Conservation (phyloP, 2,797 vertebrate genomes). For the Phalanger gymnotis region DNA sequence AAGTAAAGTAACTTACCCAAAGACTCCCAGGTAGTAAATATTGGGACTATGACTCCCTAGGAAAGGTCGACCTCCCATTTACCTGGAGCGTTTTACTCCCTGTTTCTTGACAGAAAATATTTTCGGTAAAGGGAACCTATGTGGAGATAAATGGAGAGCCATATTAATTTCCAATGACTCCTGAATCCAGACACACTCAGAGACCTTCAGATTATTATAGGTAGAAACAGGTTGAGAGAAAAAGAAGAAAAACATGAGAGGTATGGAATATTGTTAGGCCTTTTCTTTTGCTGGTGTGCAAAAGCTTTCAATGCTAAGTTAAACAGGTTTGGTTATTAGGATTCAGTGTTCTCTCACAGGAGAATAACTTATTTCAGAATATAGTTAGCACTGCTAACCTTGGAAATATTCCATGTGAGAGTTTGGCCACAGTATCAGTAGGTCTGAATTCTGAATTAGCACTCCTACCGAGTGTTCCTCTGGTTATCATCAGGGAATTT, state of each 20-base stretch:
- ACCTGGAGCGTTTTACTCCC: background rate
- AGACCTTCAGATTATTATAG: constrained; percentile 19
- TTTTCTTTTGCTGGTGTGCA: constrained; percentile 16
- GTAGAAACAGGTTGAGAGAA: constrained; percentile 20
- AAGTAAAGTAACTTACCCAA: background rate
- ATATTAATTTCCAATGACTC: constrained; percentile 10
- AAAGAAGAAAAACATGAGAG: constrained; percentile 30
- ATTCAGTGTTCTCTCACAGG: background rate
- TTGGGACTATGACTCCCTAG: background rate
- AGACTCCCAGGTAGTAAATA: background rate
- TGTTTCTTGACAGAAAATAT: constrained; percentile 55
- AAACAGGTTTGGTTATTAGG: constrained; percentile 34
- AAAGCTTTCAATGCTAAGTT: constrained; percentile 4
- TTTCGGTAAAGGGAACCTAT: background rate
- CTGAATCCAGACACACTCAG: background rate
- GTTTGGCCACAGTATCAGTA: constrained; percentile 37
- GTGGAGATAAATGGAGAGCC: background rate
- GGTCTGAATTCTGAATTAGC: constrained; percentile 46
- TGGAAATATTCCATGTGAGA: constrained; percentile 31
- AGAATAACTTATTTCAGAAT: constrained; percentile 25
- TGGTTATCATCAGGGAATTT: constrained; percentile 32
- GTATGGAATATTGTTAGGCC: background rate
- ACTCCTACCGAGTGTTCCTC: constrained; percentile 43
- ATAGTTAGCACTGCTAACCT: background rate
- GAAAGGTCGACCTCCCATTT: background rate